Conservation (phyloP, 2,888 invertebrate species). For the Actias luna region DNA sequence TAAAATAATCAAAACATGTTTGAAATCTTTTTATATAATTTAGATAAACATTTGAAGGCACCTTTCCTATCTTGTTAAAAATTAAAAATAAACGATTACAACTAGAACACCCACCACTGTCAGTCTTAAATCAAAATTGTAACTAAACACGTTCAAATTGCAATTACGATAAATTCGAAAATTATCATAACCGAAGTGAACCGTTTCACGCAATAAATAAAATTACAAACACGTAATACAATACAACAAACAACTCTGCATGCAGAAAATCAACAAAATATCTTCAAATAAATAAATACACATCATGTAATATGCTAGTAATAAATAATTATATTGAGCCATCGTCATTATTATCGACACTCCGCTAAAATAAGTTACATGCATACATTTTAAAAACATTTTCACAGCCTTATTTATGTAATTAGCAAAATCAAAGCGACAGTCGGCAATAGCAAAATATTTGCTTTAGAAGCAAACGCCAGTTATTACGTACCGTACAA, state of each 20-base stretch:
- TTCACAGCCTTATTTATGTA: no score
- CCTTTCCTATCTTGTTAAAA: conserved; percentile 34
- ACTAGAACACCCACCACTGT: conserved; percentile 51
- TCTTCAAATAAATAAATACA: neutral
- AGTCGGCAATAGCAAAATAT: no score
- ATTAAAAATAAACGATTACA: conserved; percentile 44
- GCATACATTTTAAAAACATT: neutral
- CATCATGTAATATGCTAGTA: neutral
- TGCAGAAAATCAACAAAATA: conserved; percentile 4
- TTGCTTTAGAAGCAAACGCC: no score
- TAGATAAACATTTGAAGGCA: neutral
- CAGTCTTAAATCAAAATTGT: conserved; percentile 68
- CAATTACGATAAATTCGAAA: conserved; percentile 28
- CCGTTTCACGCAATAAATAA: conserved; percentile 28
- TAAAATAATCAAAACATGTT: conserved; percentile 20
- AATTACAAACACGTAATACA: neutral
- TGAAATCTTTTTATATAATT: neutral
- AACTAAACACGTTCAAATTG: conserved; percentile 38
- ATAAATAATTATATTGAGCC: neutral
- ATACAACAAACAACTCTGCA: neutral
- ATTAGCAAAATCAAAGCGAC: no score
- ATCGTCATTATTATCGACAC: neutral
- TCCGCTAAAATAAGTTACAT: neutral
- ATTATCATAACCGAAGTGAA: conserved; percentile 36
- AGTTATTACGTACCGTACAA: no score